Conservation (phyloP, 2,113 vertebrate species). For the Hyperoodon ampullatus region DNA sequence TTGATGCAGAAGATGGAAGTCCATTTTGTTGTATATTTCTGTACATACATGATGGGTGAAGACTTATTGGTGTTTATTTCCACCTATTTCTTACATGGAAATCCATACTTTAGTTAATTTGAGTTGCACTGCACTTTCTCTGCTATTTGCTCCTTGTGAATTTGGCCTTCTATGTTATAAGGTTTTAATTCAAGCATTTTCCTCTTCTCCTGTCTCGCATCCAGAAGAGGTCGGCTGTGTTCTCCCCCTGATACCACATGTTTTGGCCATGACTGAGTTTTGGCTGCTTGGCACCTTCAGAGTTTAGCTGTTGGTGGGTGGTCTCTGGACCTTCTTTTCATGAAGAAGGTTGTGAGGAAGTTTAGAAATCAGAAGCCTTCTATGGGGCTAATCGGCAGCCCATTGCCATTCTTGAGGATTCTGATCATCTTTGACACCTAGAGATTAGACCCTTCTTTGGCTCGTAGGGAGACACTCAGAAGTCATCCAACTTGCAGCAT, state of each 20-base stretch:
- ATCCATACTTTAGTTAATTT: constrained; percentile 40
- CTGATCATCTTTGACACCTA: constrained; percentile 61
- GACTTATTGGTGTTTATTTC: constrained; percentile 46
- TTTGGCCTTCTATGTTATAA: constrained; percentile 21
- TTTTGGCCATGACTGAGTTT: constrained; percentile 39
- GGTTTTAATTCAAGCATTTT: constrained; percentile 54
- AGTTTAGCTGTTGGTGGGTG: constrained; percentile 58
- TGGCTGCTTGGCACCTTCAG: constrained; percentile 52
- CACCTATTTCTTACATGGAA: constrained; percentile 24
- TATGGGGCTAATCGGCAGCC: not conserved
- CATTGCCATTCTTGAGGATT: constrained; percentile 51
- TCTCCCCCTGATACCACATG: not conserved
- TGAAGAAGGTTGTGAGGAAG: constrained; percentile 35
- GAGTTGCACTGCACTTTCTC: constrained; percentile 13
- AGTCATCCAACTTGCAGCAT: constrained; percentile 45
- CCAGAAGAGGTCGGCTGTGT: constrained; percentile 64
- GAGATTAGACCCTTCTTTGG: constrained; percentile 43
- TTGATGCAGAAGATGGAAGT: constrained; percentile 14
- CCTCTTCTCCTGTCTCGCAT: constrained; percentile 49
- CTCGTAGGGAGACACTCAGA: constrained; percentile 42
- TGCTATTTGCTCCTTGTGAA: constrained; percentile 38
- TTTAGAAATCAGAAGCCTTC: constrained; percentile 49
- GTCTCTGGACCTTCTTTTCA: constrained; percentile 68
- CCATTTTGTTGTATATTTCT: constrained; percentile 37
- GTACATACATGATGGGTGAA: constrained; percentile 34